These are phyloP conservation scores for Celastrina argiolus DNA, from an alignment of 2,888 invertebrate species.

Conservation along the genomic window DNA sequence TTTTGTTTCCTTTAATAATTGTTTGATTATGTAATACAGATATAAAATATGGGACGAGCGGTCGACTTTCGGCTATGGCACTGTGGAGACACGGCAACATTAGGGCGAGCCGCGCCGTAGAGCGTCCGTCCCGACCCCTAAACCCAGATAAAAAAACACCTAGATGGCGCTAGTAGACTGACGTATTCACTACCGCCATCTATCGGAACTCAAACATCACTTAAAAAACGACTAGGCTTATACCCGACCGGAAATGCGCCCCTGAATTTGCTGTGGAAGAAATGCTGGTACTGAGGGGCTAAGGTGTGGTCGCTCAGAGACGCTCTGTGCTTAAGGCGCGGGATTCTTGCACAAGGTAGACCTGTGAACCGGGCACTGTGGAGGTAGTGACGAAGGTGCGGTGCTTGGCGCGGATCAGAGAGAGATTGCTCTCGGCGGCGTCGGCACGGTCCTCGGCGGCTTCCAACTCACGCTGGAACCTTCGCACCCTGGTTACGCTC, in stretches of 20 bases:
- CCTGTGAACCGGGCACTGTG: slow-evolving; percentile 93
- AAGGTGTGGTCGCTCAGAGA: slow-evolving; percentile 41
- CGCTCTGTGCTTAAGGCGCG: slow-evolving; percentile 77
- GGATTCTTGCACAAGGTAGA: slow-evolving; percentile 93
- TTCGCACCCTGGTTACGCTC: slow-evolving; percentile 95
- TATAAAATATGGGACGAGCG: slow-evolving; percentile 62
- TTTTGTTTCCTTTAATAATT: slow-evolving; percentile 75
- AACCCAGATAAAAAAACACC: slow-evolving; percentile 30
- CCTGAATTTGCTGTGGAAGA: slow-evolving; percentile 58
- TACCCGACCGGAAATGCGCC: slow-evolving; percentile 75
- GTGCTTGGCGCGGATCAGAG: slow-evolving; percentile 97
- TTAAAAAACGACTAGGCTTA: slow-evolving; percentile 74
- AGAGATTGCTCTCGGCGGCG: slow-evolving; percentile 94
- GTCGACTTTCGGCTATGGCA: slow-evolving; percentile 58
- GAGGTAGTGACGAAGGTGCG: slow-evolving; percentile 98
- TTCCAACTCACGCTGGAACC: slow-evolving; percentile 98
- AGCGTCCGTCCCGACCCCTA: slow-evolving; percentile 64
- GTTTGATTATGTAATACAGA: slow-evolving; percentile 59
- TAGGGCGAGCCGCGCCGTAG: slow-evolving; percentile 65
- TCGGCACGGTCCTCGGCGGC: slow-evolving; percentile 98
- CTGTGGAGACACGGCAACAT: slow-evolving; percentile 66
- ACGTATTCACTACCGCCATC: slow-evolving; percentile 43
- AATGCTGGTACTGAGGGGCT: slow-evolving; percentile 66
- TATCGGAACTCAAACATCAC: slow-evolving; percentile 52
- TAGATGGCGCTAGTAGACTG: slow-evolving; percentile 43